Percentiles rank a stretch among this genome's conserved stretches.
Conservation (phyloP, 2,113 vertebrate genomes). For the Oncorhynchus keta region DNA sequence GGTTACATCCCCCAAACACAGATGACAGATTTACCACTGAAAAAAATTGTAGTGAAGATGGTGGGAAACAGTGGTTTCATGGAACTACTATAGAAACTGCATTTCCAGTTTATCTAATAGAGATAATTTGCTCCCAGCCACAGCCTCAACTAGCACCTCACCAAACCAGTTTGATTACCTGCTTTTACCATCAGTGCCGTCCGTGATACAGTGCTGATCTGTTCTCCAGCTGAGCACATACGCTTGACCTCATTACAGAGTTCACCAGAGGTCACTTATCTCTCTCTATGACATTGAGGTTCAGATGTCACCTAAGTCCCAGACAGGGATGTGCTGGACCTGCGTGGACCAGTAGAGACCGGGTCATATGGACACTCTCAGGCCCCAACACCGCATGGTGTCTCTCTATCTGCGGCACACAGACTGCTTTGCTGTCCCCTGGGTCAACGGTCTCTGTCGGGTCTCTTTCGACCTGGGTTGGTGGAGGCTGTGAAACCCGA, state of each 20-base stretch:
- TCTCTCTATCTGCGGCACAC: neutral
- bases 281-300: neutral
- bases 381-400: neutral
- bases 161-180: neutral
- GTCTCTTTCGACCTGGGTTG: neutral
- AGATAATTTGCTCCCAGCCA: neutral
- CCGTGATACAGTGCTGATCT: neutral
- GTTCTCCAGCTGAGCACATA: neutral
- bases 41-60: too few species aligned
- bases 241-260: neutral
- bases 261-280: neutral
- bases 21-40: neutral
- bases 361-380: neutral
- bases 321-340: neutral
- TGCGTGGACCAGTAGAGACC: neutral
- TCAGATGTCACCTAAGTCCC: neutral
- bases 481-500: slow-evolving; percentile 2
- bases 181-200: neutral
- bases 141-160: neutral
- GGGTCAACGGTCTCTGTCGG: neutral
- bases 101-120: too few species aligned
- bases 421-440: neutral
- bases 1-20: neutral
- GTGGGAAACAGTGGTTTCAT: too few species aligned
- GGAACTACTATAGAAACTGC: too few species aligned